These are phyloP conservation scores for Trichonephila inaurata DNA, from an alignment of 1,140 invertebrate species.

Conservation along the genomic window DNA sequence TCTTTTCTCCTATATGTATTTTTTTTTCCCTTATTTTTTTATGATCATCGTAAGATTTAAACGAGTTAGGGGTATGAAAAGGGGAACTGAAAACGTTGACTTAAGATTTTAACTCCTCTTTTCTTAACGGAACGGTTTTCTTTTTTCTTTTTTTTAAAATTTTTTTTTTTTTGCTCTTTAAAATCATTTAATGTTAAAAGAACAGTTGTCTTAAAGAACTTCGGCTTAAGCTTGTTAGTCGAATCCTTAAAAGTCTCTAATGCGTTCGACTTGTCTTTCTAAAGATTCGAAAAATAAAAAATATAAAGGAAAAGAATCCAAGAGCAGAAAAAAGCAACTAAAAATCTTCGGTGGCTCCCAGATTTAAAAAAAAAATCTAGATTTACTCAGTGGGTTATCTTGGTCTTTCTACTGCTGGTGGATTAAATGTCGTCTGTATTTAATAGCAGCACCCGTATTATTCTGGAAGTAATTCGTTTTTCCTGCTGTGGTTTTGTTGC, in stretches of 20 bases:
- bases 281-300: conserved; percentile 49
- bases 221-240: conserved; percentile 72
- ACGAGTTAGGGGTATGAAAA: conserved; percentile 38
- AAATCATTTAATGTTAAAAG: conserved; percentile 64
- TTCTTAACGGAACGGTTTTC: conserved; percentile 14
- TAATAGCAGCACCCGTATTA: conserved; percentile 6
- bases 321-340: background rate
- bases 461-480: conserved; percentile 12
- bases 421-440: conserved; percentile 41
- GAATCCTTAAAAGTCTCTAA: conserved; percentile 61
- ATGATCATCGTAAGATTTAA: conserved; percentile 61
- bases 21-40: background rate
- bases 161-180: conserved; percentile 20
- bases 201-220: conserved; percentile 55
- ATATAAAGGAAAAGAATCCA: background rate
- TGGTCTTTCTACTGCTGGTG: background rate
- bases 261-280: conserved; percentile 39
- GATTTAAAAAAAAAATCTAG: background rate
- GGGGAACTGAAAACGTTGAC: conserved; percentile 55
- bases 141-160: background rate
- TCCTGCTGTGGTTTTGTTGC: background rate
- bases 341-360: background rate
- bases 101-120: conserved; percentile 66
- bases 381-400: conserved; percentile 40
- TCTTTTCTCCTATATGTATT: background rate